phyloP scores from a whole-genome alignment of 2,888 invertebrate genomes.

The Limnephilus rhombicus region DNA sequence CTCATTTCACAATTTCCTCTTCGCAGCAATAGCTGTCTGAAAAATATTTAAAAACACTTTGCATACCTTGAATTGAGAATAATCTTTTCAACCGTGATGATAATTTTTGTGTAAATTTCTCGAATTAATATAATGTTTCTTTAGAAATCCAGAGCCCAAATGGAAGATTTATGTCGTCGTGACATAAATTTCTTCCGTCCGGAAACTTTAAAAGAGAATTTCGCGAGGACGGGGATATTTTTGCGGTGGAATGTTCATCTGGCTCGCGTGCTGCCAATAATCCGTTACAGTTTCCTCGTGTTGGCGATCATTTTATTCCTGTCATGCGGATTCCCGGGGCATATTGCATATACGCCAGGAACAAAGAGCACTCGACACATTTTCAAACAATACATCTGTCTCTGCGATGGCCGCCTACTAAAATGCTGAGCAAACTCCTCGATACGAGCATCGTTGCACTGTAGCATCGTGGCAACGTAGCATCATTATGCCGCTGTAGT shows the following conservation, averaged over 20 bases:
- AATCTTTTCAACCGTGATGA: neutral
- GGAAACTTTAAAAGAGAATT: neutral
- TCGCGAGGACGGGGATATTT: neutral
- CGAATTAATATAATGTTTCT: neutral
- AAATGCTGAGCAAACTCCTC: slow-evolving; percentile 39
- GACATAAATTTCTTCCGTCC: neutral
- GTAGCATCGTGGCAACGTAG: neutral
- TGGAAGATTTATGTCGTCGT: neutral
- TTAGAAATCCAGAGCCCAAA: neutral
- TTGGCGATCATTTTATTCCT: slow-evolving; percentile 36
- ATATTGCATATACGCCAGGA: slow-evolving; percentile 51
- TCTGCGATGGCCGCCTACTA: slow-evolving; percentile 15
- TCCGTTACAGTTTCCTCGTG: neutral
- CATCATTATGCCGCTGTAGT: neutral
- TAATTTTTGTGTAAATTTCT: slow-evolving; percentile 1
- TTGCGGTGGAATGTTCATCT: neutral
- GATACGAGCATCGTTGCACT: neutral
- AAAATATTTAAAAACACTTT: slow-evolving; percentile 1
- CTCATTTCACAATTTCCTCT: neutral
- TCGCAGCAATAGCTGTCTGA: neutral
- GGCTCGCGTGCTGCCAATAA: slow-evolving; percentile 22
- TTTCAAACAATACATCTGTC: slow-evolving; percentile 50
- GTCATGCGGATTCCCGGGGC: slow-evolving; percentile 22
- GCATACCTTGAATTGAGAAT: neutral
- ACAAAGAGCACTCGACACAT: slow-evolving; percentile 40